These are phyloP conservation scores for Enteromius radiatus DNA, from an alignment of 2,797 vertebrate genomes.

Conservation along the genomic window DNA sequence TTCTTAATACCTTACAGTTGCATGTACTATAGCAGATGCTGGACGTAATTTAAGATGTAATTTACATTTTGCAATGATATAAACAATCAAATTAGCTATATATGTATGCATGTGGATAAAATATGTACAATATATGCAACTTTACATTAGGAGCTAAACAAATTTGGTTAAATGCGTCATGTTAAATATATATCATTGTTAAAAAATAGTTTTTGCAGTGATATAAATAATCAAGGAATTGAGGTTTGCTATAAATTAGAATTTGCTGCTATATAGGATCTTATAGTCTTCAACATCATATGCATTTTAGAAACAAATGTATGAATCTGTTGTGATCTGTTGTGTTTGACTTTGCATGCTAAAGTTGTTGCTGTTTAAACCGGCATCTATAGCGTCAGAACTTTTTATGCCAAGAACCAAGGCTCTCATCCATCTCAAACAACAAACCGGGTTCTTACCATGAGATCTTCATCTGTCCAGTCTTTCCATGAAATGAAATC, in stretches of 20 bases:
- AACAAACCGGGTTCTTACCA: constrained; percentile 1
- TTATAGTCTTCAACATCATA: background rate
- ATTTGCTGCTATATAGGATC: background rate
- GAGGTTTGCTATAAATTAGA: background rate
- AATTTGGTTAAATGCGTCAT: too few relatives aligned
- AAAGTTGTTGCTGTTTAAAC: background rate
- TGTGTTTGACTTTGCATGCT: background rate
- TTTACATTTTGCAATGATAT: background rate
- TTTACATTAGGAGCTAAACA: background rate
- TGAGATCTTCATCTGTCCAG: constrained; percentile 4
- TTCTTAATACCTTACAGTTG: background rate
- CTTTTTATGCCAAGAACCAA: background rate
- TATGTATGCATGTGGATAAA: background rate
- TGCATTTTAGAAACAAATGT: background rate
- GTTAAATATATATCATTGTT: too few relatives aligned
- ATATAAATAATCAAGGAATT: background rate
- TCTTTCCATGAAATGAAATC: background rate
- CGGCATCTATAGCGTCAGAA: background rate
- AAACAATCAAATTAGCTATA: background rate
- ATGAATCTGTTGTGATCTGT: background rate
- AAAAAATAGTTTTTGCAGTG: background rate
- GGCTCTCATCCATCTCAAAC: constrained; percentile 27
- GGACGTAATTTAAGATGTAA: background rate
- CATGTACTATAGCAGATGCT: too few relatives aligned
- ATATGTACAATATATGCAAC: background rate